These are phyloP conservation scores for Empis stercorea DNA, from an alignment of 2,888 invertebrate genomes.

Conservation along the genomic window DNA sequence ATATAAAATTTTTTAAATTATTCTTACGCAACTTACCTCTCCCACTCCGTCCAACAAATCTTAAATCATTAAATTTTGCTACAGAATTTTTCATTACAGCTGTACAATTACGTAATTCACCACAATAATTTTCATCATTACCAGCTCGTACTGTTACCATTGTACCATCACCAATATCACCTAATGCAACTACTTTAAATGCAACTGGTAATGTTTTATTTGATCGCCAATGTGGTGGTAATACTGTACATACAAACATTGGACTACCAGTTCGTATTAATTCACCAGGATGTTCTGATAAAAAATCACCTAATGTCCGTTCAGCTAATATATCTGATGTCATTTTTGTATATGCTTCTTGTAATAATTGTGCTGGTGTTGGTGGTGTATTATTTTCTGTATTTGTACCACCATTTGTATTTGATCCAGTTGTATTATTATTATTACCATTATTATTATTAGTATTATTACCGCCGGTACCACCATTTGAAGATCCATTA, in stretches of 20 bases:
- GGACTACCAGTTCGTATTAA: constrained; percentile 86
- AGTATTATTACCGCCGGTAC: constrained; percentile 17
- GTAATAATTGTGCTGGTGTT: constrained; percentile 53
- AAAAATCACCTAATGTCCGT: constrained; percentile 71
- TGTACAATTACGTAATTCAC: constrained; percentile 86
- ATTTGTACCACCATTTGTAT: constrained; percentile 22
- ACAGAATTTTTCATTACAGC: constrained; percentile 98
- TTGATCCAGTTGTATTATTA: constrained; percentile 13
- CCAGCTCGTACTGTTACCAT: constrained; percentile 91
- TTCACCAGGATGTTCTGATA: constrained; percentile 85
- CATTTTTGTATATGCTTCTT: constrained; percentile 78
- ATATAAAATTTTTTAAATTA: too few species aligned
- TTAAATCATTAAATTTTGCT: constrained; percentile 95
- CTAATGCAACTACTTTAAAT: constrained; percentile 90
- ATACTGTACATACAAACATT: constrained; percentile 85
- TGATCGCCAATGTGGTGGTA: constrained; percentile 94
- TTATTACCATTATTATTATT: constrained; percentile 38
- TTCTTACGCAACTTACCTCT: constrained; percentile 72
- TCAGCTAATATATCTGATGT: constrained; percentile 83
- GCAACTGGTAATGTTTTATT: constrained; percentile 96
- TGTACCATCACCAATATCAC: constrained; percentile 92
- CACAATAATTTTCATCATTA: constrained; percentile 96
- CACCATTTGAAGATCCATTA: neutral
- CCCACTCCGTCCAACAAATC: constrained; percentile 97
- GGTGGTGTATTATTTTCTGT: constrained; percentile 52